Conservation (phyloP, 2,888 invertebrate genomes). For the Muscina levida region DNA sequence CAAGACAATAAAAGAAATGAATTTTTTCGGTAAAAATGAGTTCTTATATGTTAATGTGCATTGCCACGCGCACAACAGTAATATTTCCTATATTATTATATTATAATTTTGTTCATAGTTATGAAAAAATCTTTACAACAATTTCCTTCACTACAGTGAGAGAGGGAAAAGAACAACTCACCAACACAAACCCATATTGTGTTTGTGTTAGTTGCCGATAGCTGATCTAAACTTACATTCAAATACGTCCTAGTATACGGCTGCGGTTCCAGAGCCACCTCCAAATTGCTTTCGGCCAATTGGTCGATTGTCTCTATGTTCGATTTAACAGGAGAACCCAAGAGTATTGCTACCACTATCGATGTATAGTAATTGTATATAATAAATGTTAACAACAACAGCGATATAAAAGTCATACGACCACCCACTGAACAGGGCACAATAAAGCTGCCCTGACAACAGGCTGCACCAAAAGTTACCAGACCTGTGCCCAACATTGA, state of each 20-base stretch:
- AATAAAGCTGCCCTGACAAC: slow-evolving; percentile 80
- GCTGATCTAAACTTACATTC: slow-evolving; percentile 76
- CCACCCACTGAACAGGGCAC: slow-evolving; percentile 80
- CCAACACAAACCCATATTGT: no score
- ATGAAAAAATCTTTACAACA: no score
- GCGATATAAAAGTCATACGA: slow-evolving; percentile 73
- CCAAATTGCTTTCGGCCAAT: slow-evolving; percentile 81
- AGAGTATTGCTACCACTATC: slow-evolving; percentile 83
- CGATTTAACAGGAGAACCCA: slow-evolving; percentile 82
- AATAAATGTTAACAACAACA: slow-evolving; percentile 78
- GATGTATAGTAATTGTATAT: slow-evolving; percentile 84
- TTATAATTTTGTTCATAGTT: no score
- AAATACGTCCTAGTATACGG: slow-evolving; percentile 75
- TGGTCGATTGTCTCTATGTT: slow-evolving; percentile 81
- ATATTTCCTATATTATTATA: no score
- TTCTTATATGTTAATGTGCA: no score
- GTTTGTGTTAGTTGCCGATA: no score
- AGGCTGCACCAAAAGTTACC: slow-evolving; percentile 80
- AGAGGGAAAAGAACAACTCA: no score
- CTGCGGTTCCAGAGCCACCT: slow-evolving; percentile 81
- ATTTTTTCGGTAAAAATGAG: no score
- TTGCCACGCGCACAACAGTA: no score
- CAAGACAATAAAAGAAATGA: no score
- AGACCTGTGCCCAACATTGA: slow-evolving; percentile 75
- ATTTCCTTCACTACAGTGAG: no score